phyloP scores from a whole-genome alignment of 2,888 invertebrate genomes.

The Bibio marci region DNA sequence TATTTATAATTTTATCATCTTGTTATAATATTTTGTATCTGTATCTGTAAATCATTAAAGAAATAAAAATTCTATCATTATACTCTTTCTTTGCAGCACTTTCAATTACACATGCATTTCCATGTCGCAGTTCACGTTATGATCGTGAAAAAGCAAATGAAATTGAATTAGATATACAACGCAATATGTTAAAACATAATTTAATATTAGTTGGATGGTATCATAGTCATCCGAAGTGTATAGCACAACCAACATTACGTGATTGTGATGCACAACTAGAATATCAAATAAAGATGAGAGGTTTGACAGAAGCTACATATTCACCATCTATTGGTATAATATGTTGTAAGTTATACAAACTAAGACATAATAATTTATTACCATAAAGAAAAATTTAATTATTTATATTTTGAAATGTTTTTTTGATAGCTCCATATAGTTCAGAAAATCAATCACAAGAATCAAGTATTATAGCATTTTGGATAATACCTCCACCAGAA shows the following conservation, averaged over 20 bases:
- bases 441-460: slow-evolving; percentile 63
- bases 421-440: slow-evolving; percentile 56
- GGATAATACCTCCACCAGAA: slow-evolving; percentile 94
- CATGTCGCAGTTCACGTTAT: slow-evolving; percentile 64
- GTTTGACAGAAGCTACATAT: slow-evolving; percentile 78
- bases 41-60: neutral
- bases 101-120: slow-evolving; percentile 74
- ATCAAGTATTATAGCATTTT: slow-evolving; percentile 72
- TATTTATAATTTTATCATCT: slow-evolving; percentile 2
- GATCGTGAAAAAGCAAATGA: slow-evolving; percentile 60
- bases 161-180: slow-evolving; percentile 67
- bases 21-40: too few relatives aligned
- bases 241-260: slow-evolving; percentile 69
- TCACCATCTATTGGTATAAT: slow-evolving; percentile 86
- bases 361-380: neutral
- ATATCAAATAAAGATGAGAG: slow-evolving; percentile 89
- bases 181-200: slow-evolving; percentile 64
- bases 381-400: too few relatives aligned
- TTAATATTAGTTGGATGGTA: slow-evolving; percentile 85
- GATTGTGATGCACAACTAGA: slow-evolving; percentile 89
- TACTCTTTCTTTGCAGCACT: slow-evolving; percentile 60
- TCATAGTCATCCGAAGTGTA: slow-evolving; percentile 80
- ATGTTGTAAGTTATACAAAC: slow-evolving; percentile 53
- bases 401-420: slow-evolving; percentile 1
- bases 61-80: slow-evolving; percentile 1